Evolutionary conservation across 2,113 vertebrate species (phyloP).

Genomic region (Corythornis madagascariensis): DNA sequence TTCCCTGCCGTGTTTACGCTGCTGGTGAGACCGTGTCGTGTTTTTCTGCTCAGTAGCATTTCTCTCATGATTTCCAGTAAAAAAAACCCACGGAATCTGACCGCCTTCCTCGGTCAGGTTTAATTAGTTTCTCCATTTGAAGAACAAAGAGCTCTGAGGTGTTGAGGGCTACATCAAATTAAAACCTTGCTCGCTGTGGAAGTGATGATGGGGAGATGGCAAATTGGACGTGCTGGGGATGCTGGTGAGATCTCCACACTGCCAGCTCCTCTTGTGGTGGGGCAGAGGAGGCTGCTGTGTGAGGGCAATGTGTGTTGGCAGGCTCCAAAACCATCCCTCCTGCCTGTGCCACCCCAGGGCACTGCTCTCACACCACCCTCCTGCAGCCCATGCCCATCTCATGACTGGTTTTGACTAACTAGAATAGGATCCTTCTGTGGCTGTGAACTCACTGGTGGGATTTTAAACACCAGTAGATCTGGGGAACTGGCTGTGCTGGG

Average conservation of each 20-base stretch:
- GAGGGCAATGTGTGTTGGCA: fast-evolving
- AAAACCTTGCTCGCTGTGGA: background rate
- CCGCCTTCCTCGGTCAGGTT: background rate
- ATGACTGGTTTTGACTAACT: fast-evolving
- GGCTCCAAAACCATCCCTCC: fast-evolving
- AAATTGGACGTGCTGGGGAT: background rate
- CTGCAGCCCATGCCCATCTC: background rate
- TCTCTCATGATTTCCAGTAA: background rate
- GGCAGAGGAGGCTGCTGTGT: background rate
- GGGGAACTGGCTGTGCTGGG: fast-evolving
- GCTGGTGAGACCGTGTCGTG: background rate
- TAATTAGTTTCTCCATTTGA: background rate
- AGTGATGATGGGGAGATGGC: background rate
- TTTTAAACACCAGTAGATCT: fast-evolving
- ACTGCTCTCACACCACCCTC: background rate
- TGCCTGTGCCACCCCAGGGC: fast-evolving
- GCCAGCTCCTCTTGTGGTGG: background rate
- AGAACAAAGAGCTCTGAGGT: background rate
- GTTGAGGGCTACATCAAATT: background rate
- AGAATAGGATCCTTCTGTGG: no score
- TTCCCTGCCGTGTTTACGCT: background rate
- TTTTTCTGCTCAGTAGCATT: fast-evolving
- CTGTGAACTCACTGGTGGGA: fast-evolving
- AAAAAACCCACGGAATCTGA: background rate
- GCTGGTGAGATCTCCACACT: fast-evolving